Conservation (phyloP, 1,140 invertebrate genomes). For the Pinna nobilis region DNA sequence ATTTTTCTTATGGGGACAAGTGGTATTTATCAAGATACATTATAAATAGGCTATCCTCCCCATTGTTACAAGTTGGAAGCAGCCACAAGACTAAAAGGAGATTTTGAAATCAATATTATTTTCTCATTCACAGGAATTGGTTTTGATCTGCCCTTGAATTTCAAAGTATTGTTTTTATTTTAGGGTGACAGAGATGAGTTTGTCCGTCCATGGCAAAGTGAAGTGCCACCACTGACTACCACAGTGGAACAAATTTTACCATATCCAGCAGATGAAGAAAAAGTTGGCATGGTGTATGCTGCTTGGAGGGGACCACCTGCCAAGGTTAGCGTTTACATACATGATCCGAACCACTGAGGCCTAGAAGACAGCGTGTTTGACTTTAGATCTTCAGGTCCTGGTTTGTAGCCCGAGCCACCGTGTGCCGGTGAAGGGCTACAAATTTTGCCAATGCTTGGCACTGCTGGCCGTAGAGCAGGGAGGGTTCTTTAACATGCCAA, state of each 20-base stretch:
- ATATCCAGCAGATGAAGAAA: slow-evolving; percentile 91
- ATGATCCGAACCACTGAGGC: background rate
- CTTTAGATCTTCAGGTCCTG: background rate
- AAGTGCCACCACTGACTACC: slow-evolving; percentile 80
- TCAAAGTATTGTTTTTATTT: too few species aligned
- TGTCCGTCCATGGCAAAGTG: slow-evolving; percentile 84
- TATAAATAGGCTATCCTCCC: too few species aligned
- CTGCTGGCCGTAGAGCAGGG: too few species aligned
- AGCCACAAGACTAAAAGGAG: background rate
- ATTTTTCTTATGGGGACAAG: too few species aligned
- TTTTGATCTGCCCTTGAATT: too few species aligned
- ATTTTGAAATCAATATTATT: background rate
- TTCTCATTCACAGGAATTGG: too few species aligned
- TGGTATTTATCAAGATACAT: too few species aligned
- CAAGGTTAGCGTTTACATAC: slow-evolving; percentile 56
- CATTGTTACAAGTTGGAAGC: background rate
- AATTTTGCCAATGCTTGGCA: too few species aligned
- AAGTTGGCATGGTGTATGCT: slow-evolving; percentile 86
- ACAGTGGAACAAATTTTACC: slow-evolving; percentile 76
- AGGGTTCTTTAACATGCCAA: too few species aligned
- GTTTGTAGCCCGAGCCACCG: background rate
- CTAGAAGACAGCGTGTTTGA: too few species aligned
- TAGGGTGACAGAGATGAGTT: slow-evolving; percentile 79
- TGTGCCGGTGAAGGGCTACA: too few species aligned
- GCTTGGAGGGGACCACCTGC: slow-evolving; percentile 88